Base-by-base conservation (phyloP, 2,888 invertebrate genomes). In the Melieria picta region DNA sequence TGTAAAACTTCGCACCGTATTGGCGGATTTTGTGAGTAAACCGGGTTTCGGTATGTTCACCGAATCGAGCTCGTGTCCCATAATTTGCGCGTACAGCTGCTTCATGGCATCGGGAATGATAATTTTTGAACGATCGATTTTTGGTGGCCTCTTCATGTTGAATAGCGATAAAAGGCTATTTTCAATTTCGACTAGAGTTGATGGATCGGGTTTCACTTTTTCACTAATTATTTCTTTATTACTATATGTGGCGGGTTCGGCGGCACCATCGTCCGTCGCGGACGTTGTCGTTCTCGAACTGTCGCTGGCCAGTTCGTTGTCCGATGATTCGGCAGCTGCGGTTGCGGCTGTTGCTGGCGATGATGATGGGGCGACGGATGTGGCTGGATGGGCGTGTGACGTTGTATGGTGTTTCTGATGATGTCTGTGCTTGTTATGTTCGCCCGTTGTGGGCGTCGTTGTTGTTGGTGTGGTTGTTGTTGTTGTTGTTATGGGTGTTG, bases 1-100 rank as follows among this genome's bases (percentile, higher is more conserved):
- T 82, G 91, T 91, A 89, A 93, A 95, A 87, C 94, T 93, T 84
- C 95, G 89, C 76, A 94, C 93, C 71, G 95, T 95, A 87, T 96
- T 95, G 79, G 95, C 94, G 78, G 92, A 91, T 81, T 92, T 90
- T 76, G 93, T 91, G 82, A 91, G 88, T 79, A 91, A 87, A 76
- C 92, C 93, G 73, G 90, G 90, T 80, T 90, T 92, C 84, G 91
- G 91, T 79, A 93, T 89, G 4, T 42, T n/a, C 64, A 91, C 89
- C 75, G 91, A 91, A 80, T 91, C 91, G 78, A 90, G 90, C 80
- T 88, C 90, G 82, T 88, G 89, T 80, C 90, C 91, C 86, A 89
- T 90, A 78, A 93, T 92, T 79, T 89, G 88, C 75, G 89, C 88
- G 88, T 96, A 96, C 76, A 97, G 89, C 83, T 93, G 90, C 85